Evolutionary conservation across 2,888 invertebrate genomes (phyloP).

Genomic region (Morinoia aosen): DNA sequence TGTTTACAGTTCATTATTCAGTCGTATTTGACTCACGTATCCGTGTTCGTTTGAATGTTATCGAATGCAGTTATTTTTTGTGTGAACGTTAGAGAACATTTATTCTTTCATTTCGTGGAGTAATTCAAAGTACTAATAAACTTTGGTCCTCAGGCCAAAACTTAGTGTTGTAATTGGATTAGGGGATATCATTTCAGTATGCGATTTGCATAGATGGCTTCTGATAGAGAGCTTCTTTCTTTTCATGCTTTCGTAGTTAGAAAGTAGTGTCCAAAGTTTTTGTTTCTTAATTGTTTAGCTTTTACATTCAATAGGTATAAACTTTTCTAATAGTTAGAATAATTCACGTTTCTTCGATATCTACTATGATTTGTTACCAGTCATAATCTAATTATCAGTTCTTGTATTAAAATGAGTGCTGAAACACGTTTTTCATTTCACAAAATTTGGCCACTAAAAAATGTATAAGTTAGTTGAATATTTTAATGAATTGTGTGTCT

Average conservation of each 20-base stretch:
- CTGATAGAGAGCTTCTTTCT: neutral
- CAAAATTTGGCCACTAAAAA: neutral
- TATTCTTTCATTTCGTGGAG: too few relatives aligned
- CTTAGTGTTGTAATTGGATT: too few relatives aligned
- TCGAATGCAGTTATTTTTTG: too few relatives aligned
- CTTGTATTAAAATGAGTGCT: neutral
- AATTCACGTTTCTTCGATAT: neutral
- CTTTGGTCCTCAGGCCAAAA: too few relatives aligned
- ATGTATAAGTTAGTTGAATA: neutral
- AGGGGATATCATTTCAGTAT: too few relatives aligned
- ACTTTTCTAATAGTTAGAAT: neutral
- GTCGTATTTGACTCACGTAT: too few relatives aligned
- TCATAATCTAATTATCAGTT: neutral
- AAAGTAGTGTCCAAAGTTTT: neutral
- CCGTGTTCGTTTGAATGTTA: too few relatives aligned
- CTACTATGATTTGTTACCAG: neutral
- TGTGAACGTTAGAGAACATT: too few relatives aligned
- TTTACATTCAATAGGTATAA: neutral
- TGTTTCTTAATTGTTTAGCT: neutral
- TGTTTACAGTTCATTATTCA: too few relatives aligned
- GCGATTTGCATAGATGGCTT: neutral
- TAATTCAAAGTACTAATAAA: too few relatives aligned
- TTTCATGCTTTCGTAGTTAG: neutral
- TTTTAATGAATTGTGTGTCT: too few relatives aligned
- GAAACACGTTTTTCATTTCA: neutral